Evolutionary conservation across 2,797 vertebrate genomes (phyloP).

Genomic region (Acanthornis magna): DNA sequence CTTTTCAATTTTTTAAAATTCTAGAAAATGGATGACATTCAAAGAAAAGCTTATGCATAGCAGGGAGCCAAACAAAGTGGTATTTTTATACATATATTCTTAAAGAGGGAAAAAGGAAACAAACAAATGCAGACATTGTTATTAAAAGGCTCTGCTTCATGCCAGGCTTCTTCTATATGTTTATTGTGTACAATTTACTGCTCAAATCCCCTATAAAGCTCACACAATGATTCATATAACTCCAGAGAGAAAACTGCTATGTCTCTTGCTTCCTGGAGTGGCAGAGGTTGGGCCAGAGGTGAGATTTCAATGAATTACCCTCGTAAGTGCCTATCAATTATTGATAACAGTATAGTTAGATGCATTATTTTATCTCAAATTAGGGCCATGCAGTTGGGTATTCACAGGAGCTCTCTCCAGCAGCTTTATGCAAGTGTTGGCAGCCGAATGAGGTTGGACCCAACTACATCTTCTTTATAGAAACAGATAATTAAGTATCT

Average conservation of each 20-base stretch:
- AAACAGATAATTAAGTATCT: conserved; percentile 85
- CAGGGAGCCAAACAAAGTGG: conserved; percentile 28
- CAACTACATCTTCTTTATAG: conserved; percentile 78
- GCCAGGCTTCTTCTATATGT: conserved; percentile 26
- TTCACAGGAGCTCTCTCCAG: conserved; percentile 56
- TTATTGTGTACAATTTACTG: conserved; percentile 60
- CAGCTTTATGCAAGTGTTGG: conserved; percentile 73
- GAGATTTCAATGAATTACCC: conserved; percentile 88
- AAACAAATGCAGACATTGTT: not conserved
- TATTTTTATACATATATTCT: not conserved
- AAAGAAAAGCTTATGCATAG: conserved; percentile 51
- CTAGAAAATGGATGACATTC: conserved; percentile 64
- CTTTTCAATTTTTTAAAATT: conserved; percentile 61
- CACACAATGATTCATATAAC: conserved; percentile 68
- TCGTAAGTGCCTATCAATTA: conserved; percentile 87
- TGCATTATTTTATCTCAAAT: conserved; percentile 88
- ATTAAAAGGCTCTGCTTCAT: conserved; percentile 49
- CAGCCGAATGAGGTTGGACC: conserved; percentile 70
- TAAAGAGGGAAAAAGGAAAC: not conserved
- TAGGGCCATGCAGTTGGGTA: conserved; percentile 76
- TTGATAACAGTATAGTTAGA: conserved; percentile 86
- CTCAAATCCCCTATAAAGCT: conserved; percentile 33
- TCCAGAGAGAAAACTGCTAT: conserved; percentile 57
- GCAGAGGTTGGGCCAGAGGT: conserved; percentile 81
- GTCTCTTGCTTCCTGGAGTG: conserved; percentile 61